Evolutionary conservation across 2,888 invertebrate species (phyloP), one percentile per base, ranked within the genome.

Genomic region (Phalangium opilio): DNA sequence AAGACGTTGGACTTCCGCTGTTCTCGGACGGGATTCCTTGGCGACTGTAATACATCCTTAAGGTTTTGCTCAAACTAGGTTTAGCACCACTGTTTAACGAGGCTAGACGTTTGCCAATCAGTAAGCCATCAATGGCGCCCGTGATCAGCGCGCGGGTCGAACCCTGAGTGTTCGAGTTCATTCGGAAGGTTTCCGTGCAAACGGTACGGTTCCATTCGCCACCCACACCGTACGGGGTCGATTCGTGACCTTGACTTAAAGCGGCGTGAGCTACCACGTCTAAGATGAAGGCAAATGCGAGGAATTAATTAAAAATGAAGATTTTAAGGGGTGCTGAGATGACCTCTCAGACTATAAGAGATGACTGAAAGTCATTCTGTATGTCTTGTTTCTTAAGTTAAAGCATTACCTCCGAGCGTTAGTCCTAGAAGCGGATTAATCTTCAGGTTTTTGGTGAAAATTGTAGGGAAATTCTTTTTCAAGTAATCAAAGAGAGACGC

Each of bases 31-130:
- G n/a, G 1, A 50, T 34, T 18, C 49, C 49, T 11, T 48, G 43
- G 7, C 44, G 43, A 14, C 51, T 49, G 19, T 55, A 55, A 35
- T 53, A 56, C 44, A 50, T 51, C 11, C 54, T 45, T 11, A 56
- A 42, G n/a, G 54, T 54, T 44, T 50, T 41, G 33, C 56, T 56
- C 34, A 56, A 27, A 27, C 27, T 27, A 8, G 27, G 27, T 27
- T 27, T 27, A 8, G 5, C 5, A 27, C 27, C 27, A 7, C 27
- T 8, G 27, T 27, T 27, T 27, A 27, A 27, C 8, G 4, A 7
- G 27, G 32, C 21, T 2, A 46, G 11, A 11, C 27, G 12, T 27
- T 44, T 38, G 4, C 51, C 51, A 18, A 51, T 49, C 3, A 43
- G 10, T 27, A 41, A 46, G 8, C 51, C 51, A 44, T 51, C 51